Evolutionary conservation across 2,888 invertebrate genomes (phyloP).

Genomic region (Aquatica leii): DNA sequence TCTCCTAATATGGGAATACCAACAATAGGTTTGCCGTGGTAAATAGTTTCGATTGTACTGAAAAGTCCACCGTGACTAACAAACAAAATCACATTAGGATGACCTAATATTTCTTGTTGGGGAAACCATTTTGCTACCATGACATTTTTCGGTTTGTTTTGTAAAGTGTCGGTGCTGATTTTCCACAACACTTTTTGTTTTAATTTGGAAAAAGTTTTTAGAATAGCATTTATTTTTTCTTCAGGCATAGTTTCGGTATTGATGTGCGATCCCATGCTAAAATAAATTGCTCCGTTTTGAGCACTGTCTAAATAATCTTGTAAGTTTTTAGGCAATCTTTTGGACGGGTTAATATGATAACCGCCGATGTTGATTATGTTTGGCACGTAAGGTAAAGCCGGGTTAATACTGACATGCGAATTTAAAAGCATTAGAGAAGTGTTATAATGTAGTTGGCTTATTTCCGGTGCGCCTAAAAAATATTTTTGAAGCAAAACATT

Average conservation of each 20-base stretch:
- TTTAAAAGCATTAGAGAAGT: conserved; percentile 50
- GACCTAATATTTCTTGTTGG: conserved; percentile 57
- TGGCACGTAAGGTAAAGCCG: conserved; percentile 64
- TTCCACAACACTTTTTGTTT: conserved; percentile 65
- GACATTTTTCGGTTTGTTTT: conserved; percentile 57
- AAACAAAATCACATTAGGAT: conserved; percentile 61
- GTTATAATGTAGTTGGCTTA: conserved; percentile 46
- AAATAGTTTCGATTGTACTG: conserved; percentile 62
- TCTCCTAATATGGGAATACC: conserved; percentile 64
- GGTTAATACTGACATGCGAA: conserved; percentile 63
- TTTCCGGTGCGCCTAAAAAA: conserved; percentile 37
- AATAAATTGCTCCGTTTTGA: conserved; percentile 65
- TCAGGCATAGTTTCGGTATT: conserved; percentile 65
- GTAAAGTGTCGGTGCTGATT: conserved; percentile 60
- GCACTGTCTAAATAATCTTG: conserved; percentile 64
- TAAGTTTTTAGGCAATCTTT: conserved; percentile 58
- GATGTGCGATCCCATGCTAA: conserved; percentile 69
- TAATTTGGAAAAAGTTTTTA: conserved; percentile 66
- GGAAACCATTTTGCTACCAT: conserved; percentile 59
- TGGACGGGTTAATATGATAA: conserved; percentile 57
- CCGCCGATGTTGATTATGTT: conserved; percentile 68
- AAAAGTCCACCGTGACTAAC: conserved; percentile 63
- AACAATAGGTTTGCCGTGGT: conserved; percentile 62
- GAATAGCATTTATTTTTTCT: conserved; percentile 63
- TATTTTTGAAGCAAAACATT: conserved; percentile 36